Base-by-base conservation (phyloP, 2,113 vertebrate genomes). In the Psittacus erithacus region DNA sequence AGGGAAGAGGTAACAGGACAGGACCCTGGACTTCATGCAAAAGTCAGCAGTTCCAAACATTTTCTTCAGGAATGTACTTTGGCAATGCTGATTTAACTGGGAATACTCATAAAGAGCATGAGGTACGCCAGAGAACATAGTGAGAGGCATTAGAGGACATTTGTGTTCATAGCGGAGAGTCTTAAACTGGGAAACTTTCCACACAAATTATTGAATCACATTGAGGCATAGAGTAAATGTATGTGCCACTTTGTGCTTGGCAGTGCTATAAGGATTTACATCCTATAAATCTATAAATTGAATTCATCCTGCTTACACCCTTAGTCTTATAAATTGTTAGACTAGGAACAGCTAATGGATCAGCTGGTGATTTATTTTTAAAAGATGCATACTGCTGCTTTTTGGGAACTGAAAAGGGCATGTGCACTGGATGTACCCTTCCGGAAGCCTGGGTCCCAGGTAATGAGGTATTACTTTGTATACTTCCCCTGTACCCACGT, bases 221-320 rank as follows among this genome's bases (percentile, higher is more conserved):
- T 3, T 1, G 7, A n/a, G 23, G 43, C 49, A 27, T 0, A 18
- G 19, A 88, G 57, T 71, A 93, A 96, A 87, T 71, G 50, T 31
- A 76, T 17, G 10, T 65, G 63, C 95, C 74, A 79, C 78, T 94
- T 95, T 96, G 81, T 70, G 78, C 63, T 96, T 96, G 95, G 96
- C 96, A 95, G 70, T 35, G 44, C 53, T 94, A n/a, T 50, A 39
- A 91, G 67, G 29, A 59, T 85, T 89, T 92, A 55, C 63, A 62
- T 96, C 77, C 83, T 73, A 93, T 82, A 95, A 95, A 97, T 97
- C 96, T 67, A 97, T 96, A 97, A 89, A 97, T 91, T 89, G 96
- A 94, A 95, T 93, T 96, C 86, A 93, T 92, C 78, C 81, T 93
- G 86, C 91, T 96, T 97, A 93, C 91, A 96, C 95, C 92, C 95